Evolutionary conservation across 1,140 invertebrate genomes (phyloP).

Genomic region (Mamestra configurata): DNA sequence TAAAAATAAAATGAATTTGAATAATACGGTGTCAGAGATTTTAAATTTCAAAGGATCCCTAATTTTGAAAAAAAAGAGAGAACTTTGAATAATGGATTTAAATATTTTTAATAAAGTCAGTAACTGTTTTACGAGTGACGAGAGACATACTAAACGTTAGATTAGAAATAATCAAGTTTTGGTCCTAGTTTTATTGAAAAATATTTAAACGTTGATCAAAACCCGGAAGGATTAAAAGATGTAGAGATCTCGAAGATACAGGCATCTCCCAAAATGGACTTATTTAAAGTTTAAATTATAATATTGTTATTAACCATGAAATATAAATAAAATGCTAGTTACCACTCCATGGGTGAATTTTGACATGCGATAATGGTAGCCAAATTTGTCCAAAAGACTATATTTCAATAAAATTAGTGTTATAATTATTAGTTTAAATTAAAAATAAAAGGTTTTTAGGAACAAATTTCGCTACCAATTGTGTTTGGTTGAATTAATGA

Average conservation of each 20-base stretch:
- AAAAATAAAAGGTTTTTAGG: slow-evolving; percentile 51
- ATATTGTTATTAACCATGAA: slow-evolving; percentile 3
- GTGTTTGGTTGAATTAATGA: slow-evolving; percentile 57
- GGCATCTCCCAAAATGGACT: not conserved
- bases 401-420: slow-evolving; percentile 64
- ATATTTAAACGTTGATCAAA: not conserved
- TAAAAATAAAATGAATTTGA: too few relatives aligned
- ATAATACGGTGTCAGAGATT: too few relatives aligned
- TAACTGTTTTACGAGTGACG: too few relatives aligned
- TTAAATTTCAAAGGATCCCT: too few relatives aligned
- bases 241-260: not conserved
- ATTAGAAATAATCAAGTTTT: too few relatives aligned
- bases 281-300: not conserved
- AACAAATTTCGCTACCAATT: slow-evolving; percentile 82
- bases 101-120: too few relatives aligned
- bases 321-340: slow-evolving; percentile 29
- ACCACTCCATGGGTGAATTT: slow-evolving; percentile 32
- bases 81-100: too few relatives aligned
- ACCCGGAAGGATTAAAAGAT: not conserved
- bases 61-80: too few relatives aligned
- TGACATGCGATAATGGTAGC: slow-evolving; percentile 77
- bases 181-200: too few relatives aligned
- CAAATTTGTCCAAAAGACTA: slow-evolving; percentile 85
- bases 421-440: slow-evolving; percentile 49
- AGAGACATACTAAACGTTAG: too few relatives aligned